Base-by-base conservation (phyloP, 1,140 invertebrate species). In the Uloborus diversus region DNA sequence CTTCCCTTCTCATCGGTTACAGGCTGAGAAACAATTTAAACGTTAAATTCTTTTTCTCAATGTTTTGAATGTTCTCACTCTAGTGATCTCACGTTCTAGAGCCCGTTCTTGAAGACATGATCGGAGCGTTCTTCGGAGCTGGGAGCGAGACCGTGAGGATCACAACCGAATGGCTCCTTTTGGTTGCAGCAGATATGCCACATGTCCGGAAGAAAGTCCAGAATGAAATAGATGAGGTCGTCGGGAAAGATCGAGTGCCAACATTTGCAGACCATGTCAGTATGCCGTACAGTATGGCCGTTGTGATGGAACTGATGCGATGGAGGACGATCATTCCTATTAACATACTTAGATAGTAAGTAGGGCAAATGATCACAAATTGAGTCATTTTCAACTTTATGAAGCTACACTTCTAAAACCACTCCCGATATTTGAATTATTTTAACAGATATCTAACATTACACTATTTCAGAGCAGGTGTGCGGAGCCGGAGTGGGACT, bases 111-210 rank as follows among this genome's bases (percentile, higher is more conserved):
- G 28, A n/a, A 32, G 66, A 81, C 9, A 81, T 80, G 57, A 59
- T 65, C 13, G 28, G 25, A 35, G 47, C 47, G 4, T 81, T 85
- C 25, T 80, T 84, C 25, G 66, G 75, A 5, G 85, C 81, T 17
- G 85, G 85, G 9, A 84, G 82, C 20, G 83, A 84, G 57, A 85
- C 85, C 2, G 81, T 84, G 32, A 27, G 66, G 2, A 61, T 76
- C 13, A 82, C 81, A 1, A 7, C 85, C 0, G 68, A 62, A 32
- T 85, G 83, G 83, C 25, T 79, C 2, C 28, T 85, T 14, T 35
- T 83, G 1, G 70, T 76, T 0, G 80, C 85, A 65, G 80, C 81
- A 0, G 64, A 47, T 4, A 75, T 71, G 35, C 80, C 57, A 20
- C 81, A 85, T 7, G 61, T 82, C 25, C 85, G 85, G 62, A 25